These are phyloP conservation scores for Oncopodura yosiiana DNA, from an alignment of 1,140 invertebrate genomes.

Conservation along the genomic window DNA sequence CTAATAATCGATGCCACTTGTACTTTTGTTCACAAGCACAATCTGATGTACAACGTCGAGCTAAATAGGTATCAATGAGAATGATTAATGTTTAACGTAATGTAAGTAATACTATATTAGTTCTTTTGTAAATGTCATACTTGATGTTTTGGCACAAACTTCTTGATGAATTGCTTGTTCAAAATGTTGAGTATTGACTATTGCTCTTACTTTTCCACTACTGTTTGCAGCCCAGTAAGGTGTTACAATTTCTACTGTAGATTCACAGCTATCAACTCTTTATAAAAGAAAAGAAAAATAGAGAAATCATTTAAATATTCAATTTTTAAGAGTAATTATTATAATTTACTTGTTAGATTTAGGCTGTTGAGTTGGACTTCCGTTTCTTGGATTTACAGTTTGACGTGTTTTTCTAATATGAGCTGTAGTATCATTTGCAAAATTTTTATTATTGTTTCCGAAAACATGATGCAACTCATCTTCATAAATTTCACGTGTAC, in stretches of 20 bases:
- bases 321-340: no score
- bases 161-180: constrained; percentile 92
- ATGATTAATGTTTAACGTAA: background rate
- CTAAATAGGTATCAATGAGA: background rate
- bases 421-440: background rate
- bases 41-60: constrained; percentile 54
- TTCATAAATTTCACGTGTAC: constrained; percentile 32
- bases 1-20: constrained; percentile 74
- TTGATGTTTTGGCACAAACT: constrained; percentile 73
- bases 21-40: constrained; percentile 85
- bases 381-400: constrained; percentile 34
- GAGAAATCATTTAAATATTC: background rate
- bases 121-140: no score
- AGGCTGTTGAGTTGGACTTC: constrained; percentile 31
- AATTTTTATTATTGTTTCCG: constrained; percentile 3
- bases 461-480: constrained; percentile 28
- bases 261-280: constrained; percentile 79
- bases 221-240: constrained; percentile 90
- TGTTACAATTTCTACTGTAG: constrained; percentile 83
- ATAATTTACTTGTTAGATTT: constrained; percentile 28
- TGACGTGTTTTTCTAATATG: constrained; percentile 24
- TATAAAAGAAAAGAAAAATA: constrained; percentile 23
- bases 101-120: background rate
- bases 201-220: constrained; percentile 75
- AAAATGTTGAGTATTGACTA: constrained; percentile 88